Evolutionary conservation across 2,888 invertebrate genomes (phyloP).

Genomic region (Eupithecia insigniata): DNA sequence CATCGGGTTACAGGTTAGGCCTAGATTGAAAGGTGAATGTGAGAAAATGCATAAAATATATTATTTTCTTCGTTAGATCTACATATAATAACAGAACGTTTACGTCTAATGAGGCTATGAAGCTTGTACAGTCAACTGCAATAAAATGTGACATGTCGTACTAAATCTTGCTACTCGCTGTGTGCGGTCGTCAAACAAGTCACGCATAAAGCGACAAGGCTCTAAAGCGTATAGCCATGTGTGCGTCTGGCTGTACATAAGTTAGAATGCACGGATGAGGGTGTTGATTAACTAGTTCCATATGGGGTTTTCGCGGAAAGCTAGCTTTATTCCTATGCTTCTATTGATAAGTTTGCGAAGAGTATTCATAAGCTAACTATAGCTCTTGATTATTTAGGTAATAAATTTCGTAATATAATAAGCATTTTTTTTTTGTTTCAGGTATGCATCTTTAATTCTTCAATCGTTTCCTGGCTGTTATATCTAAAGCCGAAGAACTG

Average conservation of each 20-base stretch:
- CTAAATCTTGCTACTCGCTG: not conserved
- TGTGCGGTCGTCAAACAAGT: not conserved
- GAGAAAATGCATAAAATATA: no score
- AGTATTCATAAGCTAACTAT: not conserved
- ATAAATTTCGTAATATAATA: not conserved
- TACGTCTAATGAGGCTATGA: not conserved
- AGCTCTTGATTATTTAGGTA: not conserved
- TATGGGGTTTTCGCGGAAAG: not conserved
- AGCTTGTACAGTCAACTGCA: not conserved
- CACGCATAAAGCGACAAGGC: not conserved
- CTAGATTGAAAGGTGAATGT: no score
- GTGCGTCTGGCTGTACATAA: not conserved
- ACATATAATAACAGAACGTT: not conserved
- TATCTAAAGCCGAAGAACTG: no score
- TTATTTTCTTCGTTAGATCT: not conserved
- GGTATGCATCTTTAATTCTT: not conserved
- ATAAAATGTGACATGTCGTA: not conserved
- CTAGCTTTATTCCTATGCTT: slow-evolving; percentile 18
- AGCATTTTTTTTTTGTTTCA: not conserved
- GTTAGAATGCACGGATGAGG: not conserved
- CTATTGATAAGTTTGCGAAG: not conserved
- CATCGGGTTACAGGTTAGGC: no score
- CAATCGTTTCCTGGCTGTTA: no score
- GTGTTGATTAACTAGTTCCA: slow-evolving; percentile 12
- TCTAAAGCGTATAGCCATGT: not conserved